phyloP scores from a whole-genome alignment of 2,888 invertebrate species.

The Selenia dentaria region DNA sequence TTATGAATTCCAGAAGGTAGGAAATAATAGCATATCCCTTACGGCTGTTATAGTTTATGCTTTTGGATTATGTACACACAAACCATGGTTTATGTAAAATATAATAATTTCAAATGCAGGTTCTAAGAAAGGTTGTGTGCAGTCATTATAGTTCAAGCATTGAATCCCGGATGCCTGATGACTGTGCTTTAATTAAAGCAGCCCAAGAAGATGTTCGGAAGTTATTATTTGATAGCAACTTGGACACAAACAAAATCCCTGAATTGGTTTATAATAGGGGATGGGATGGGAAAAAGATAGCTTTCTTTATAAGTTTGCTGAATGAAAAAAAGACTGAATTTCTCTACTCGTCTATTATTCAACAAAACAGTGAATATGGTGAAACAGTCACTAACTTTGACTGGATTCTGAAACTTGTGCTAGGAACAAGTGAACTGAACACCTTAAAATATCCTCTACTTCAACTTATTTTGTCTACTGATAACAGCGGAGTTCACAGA shows the following conservation, averaged over 20 bases:
- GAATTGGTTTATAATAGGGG: conserved; percentile 36
- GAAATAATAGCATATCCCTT: too few species aligned
- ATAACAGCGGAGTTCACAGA: conserved; percentile 38
- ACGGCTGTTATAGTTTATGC: too few species aligned
- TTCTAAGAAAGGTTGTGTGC: conserved; percentile 41
- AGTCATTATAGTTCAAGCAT: conserved; percentile 39
- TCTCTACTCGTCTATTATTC: conserved; percentile 45
- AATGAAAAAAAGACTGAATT: conserved; percentile 46
- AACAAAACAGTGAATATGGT: conserved; percentile 52
- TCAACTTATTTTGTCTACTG: conserved; percentile 53
- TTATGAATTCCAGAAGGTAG: conserved; percentile 16
- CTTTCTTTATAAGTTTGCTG: conserved; percentile 39
- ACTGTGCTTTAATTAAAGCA: conserved; percentile 3
- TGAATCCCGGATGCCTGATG: not conserved
- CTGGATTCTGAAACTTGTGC: conserved; percentile 60
- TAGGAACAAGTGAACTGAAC: conserved; percentile 65
- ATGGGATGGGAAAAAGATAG: conserved; percentile 44
- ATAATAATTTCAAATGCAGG: too few species aligned
- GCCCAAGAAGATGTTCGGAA: conserved; percentile 50
- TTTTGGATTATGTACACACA: too few species aligned
- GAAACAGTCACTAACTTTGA: conserved; percentile 54
- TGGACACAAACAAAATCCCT: conserved; percentile 40
- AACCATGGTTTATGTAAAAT: too few species aligned
- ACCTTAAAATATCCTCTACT: conserved; percentile 57
- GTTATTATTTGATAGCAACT: conserved; percentile 44